Percentiles rank a stretch among this genome's conserved stretches.
phyloP scores from a whole-genome alignment of 2,797 vertebrate genomes.

The Heterohyrax brucei region DNA sequence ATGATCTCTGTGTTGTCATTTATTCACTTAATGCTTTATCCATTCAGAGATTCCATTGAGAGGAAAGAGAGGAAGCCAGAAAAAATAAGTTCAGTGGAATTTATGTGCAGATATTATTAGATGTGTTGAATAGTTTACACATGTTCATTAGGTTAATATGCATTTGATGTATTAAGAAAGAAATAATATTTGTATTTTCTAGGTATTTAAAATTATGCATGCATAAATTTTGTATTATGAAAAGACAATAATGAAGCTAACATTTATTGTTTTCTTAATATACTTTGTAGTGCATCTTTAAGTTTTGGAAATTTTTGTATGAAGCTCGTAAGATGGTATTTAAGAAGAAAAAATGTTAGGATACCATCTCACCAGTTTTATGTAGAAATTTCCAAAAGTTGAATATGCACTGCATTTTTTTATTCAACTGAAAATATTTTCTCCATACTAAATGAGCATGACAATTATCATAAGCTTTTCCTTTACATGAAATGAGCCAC shows the following conservation, averaged over 20 bases:
- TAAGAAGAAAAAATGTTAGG: background rate
- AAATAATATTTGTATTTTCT: background rate
- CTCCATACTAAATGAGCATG: background rate
- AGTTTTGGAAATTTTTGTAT: no score
- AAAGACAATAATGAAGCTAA: background rate
- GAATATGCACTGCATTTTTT: background rate
- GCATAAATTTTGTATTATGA: background rate
- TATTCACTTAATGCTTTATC: slow-evolving; percentile 80
- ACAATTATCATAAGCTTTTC: background rate
- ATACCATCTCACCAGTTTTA: background rate
- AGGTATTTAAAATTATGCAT: background rate
- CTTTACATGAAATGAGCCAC: background rate
- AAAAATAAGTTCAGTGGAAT: slow-evolving; percentile 73
- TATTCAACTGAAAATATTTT: slow-evolving; percentile 22
- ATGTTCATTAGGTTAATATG: slow-evolving; percentile 6
- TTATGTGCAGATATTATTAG: background rate
- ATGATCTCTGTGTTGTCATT: slow-evolving; percentile 81
- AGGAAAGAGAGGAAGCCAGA: slow-evolving; percentile 74
- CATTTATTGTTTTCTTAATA: background rate
- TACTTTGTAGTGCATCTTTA: no score
- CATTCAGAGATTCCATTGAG: slow-evolving; percentile 77
- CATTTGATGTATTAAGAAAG: slow-evolving; percentile 50
- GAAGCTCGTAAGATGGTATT: no score
- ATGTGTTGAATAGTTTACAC: background rate
- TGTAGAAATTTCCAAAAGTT: background rate